Conservation (phyloP, 2,113 vertebrate species). For the Pelobates fuscus region DNA sequence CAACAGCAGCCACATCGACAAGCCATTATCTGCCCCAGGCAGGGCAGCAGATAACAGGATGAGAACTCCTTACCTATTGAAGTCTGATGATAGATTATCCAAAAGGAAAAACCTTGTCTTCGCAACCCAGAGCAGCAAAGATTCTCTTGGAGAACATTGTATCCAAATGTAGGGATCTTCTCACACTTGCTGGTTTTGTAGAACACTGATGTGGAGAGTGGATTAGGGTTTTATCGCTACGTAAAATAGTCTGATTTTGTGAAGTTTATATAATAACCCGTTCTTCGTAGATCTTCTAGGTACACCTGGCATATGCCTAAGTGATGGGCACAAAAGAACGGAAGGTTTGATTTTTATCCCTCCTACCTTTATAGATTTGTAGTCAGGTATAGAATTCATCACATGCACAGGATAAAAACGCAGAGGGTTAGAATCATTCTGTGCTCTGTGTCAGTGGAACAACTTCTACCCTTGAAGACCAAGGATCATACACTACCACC, state of each 20-base stretch:
- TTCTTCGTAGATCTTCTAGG: no score
- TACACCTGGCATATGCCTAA: no score
- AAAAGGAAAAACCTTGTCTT: background rate
- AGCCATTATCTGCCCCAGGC: slow-evolving; percentile 75
- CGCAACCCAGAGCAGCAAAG: background rate
- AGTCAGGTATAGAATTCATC: no score
- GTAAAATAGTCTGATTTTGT: background rate
- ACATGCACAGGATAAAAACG: no score
- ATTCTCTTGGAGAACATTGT: background rate
- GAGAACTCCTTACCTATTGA: background rate
- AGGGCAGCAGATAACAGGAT: background rate
- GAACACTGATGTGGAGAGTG: background rate
- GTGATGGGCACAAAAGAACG: no score
- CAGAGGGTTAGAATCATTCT: no score
- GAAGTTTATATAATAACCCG: background rate
- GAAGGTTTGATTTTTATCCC: no score
- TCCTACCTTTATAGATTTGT: no score
- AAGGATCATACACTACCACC: no score
- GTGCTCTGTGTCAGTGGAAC: no score
- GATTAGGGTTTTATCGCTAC: no score
- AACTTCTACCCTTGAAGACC: no score
- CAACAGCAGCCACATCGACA: slow-evolving; percentile 76
- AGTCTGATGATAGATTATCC: background rate
- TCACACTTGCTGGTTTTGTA: background rate
- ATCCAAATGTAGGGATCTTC: background rate